Conservation (phyloP, 2,113 vertebrate genomes). For the Climacteris rufus region DNA sequence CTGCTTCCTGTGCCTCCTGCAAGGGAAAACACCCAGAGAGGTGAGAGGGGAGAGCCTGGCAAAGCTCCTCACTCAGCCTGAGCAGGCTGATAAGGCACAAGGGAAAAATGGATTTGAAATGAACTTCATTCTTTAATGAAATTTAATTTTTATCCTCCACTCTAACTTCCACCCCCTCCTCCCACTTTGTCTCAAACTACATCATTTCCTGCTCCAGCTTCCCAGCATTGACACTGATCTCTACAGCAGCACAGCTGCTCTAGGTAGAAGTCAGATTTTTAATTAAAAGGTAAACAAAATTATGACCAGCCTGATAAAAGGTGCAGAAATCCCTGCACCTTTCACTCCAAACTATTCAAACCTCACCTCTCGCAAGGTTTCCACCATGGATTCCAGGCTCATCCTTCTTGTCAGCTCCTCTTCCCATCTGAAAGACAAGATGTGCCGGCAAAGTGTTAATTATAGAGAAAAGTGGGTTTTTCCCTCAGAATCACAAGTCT, state of each 20-base stretch:
- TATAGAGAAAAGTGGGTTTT: background rate
- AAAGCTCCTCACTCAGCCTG: background rate
- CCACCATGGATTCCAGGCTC: constrained; percentile 87
- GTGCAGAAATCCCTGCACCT: background rate
- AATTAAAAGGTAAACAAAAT: background rate
- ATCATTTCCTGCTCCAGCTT: background rate
- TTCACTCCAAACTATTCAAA: accelerated
- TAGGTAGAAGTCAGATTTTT: background rate
- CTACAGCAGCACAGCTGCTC: background rate
- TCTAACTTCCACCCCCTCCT: background rate
- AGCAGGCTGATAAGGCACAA: background rate
- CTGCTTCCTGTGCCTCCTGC: constrained; percentile 85
- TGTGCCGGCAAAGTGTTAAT: constrained; percentile 34
- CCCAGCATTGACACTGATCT: background rate
- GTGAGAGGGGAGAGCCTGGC: background rate
- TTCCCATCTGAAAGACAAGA: constrained; percentile 88
- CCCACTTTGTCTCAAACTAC: background rate
- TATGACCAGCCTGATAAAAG: background rate
- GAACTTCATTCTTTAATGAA: no score
- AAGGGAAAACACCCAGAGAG: background rate
- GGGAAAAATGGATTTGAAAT: background rate
- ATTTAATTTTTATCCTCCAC: background rate
- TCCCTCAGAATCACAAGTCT: background rate
- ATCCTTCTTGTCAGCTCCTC: constrained; percentile 88
- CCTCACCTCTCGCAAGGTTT: constrained; percentile 87